Evolutionary conservation across 2,888 invertebrate genomes (phyloP), one percentile per base, ranked within the genome.

Genomic region (Zhuqinia jingwanae): DNA sequence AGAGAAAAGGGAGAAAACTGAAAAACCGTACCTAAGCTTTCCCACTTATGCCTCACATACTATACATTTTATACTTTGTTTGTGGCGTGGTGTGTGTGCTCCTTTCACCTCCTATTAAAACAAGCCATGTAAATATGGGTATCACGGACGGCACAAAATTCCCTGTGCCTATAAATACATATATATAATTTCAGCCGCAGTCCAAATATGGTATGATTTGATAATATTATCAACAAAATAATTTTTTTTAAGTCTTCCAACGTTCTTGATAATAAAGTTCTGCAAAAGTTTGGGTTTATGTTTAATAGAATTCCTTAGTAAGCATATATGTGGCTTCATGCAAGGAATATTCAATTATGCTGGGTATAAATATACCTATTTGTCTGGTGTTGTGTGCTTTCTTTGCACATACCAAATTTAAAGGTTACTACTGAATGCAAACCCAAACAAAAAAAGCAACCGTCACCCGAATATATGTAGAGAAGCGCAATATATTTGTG

Each of bases 11-110:
- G 42, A 20, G 42, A 36, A 36, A 56, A 30, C 17, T 42, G 20
- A 79, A 79, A 79, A 79, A 50, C 65, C 65, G 27, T 79, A 50
- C 65, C 65, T 27, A 79, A 27, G 53, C 65, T 47, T 42, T 78
- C 45, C 68, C 22, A 30, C 2, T 17, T 63, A 25, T 36, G 15
- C 25, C 45, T 8, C 70, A 25, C 15, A 53, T 53, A 53, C 53
- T 8, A n/a, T 53, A n/a, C 50, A 53, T 17, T 36, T 36, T 53
- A 47, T 53, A 17, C 11, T 36, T 36, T 8, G 3, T 8, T 36
- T 53, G 10, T 2, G 5, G 1, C n/a, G 11, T 47, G n/a, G 47
- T 47, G 2, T n/a, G n/a, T n/a, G 47, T 15, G 11, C 53, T 53
- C 5, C 20, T 53, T 53, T 53, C 53, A n/a, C 53, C 17, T 17